Conservation (phyloP, 2,888 invertebrate genomes). For the Synanthedon andrenaeformis region DNA sequence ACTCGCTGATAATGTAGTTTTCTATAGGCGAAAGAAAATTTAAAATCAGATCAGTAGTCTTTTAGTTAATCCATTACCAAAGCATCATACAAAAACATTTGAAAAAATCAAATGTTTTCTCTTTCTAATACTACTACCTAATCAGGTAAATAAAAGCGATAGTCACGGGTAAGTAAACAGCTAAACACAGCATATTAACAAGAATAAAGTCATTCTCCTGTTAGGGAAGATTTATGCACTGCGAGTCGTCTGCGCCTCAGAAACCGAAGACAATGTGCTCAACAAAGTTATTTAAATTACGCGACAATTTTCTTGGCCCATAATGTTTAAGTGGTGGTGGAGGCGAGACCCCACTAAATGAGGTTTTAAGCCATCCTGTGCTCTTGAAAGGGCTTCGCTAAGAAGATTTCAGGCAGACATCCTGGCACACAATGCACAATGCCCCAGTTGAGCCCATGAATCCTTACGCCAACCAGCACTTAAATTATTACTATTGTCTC, state of each 20-base stretch:
- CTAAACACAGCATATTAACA: conserved; percentile 22
- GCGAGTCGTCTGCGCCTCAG: conserved; percentile 27
- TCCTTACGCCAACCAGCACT: conserved; percentile 23
- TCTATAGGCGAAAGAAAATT: no score
- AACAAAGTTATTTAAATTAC: conserved; percentile 62
- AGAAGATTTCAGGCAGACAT: conserved; percentile 52
- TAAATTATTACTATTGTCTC: conserved; percentile 55
- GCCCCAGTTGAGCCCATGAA: conserved; percentile 34
- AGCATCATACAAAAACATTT: no score
- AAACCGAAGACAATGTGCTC: conserved; percentile 46
- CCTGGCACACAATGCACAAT: conserved; percentile 37
- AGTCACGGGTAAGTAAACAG: conserved; percentile 15
- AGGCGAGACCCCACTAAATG: conserved; percentile 53
- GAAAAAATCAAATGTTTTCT: no score
- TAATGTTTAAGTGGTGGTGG: conserved; percentile 53
- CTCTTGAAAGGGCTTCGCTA: conserved; percentile 49
- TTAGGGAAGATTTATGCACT: conserved; percentile 46
- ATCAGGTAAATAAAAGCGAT: conserved; percentile 7
- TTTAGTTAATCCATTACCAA: no score
- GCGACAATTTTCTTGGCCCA: conserved; percentile 60
- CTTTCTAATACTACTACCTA: no score
- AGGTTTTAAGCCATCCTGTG: conserved; percentile 55
- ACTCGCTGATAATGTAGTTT: no score
- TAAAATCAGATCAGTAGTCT: no score
- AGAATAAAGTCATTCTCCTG: conserved; percentile 31